A percentile compares a stretch with the other conserved stretches of the same genome.
Evolutionary conservation across 2,888 invertebrate genomes (phyloP).

Genomic region (Galerucella nymphaeae): DNA sequence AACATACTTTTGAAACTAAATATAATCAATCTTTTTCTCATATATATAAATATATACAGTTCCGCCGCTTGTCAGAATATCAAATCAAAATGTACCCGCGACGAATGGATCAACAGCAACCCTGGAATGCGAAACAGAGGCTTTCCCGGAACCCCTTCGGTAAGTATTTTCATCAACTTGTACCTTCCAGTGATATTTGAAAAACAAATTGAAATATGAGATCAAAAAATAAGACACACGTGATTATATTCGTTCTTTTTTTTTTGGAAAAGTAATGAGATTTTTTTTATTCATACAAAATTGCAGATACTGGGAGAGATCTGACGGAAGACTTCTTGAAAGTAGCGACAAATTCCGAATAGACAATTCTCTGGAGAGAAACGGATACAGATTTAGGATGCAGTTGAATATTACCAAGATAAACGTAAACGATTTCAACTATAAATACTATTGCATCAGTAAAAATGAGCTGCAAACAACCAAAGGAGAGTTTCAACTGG

Average conservation of each 20-base stretch:
- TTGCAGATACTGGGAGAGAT: constrained; percentile 82
- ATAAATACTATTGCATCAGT: constrained; percentile 82
- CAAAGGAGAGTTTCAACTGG: constrained; percentile 77
- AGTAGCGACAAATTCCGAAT: constrained; percentile 74
- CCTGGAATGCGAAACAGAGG: constrained; percentile 88
- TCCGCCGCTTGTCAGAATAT: constrained; percentile 84
- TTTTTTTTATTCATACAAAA: constrained; percentile 1
- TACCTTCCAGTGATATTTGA: not conserved
- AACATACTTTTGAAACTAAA: not conserved
- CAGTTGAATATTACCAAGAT: constrained; percentile 79
- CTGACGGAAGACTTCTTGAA: constrained; percentile 80
- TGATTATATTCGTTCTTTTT: not conserved
- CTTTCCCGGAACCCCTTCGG: constrained; percentile 85
- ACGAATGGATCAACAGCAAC: constrained; percentile 76
- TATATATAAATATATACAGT: constrained; percentile 68
- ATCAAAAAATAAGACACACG: not conserved
- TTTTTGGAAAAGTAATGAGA: not conserved
- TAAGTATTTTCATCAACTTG: constrained; percentile 68
- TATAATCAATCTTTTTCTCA: constrained; percentile 12
- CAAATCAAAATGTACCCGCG: constrained; percentile 79
- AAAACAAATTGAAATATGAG: constrained; percentile 1
- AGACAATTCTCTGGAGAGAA: constrained; percentile 68
- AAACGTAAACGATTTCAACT: constrained; percentile 75
- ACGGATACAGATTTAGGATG: constrained; percentile 78
- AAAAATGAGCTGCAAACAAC: constrained; percentile 87